Conservation (phyloP, 2,888 invertebrate species). For the Chloromyia formosa region DNA sequence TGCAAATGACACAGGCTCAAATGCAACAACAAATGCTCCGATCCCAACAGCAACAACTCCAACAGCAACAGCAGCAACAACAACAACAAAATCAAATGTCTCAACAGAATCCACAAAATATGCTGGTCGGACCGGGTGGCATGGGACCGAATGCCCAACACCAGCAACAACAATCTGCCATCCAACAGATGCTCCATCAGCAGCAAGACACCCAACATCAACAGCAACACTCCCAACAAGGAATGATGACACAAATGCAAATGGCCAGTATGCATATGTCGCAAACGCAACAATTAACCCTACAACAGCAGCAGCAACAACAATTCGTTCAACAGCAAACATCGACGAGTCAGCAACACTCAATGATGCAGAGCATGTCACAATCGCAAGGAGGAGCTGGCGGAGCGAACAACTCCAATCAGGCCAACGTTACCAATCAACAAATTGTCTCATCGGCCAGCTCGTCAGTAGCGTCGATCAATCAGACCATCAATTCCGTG, state of each 20-base stretch:
- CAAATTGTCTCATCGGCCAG: conserved; percentile 56
- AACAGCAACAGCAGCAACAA: conserved; percentile 62
- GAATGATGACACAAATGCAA: conserved; percentile 64
- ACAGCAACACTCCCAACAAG: conserved; percentile 55
- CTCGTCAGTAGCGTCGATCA: conserved; percentile 53
- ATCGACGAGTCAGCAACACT: conserved; percentile 58
- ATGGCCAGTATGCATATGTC: conserved; percentile 76
- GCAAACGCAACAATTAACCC: conserved; percentile 73
- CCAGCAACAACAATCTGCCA: conserved; percentile 56
- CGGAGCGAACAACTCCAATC: conserved; percentile 21
- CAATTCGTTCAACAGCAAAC: conserved; percentile 61
- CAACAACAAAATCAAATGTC: conserved; percentile 56
- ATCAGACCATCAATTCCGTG: conserved; percentile 63
- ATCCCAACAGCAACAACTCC: conserved; percentile 65
- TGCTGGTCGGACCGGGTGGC: conserved; percentile 58
- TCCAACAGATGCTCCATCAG: conserved; percentile 62
- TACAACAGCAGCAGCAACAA: conserved; percentile 63
- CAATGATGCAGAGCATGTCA: conserved; percentile 57
- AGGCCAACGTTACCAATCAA: conserved; percentile 44
- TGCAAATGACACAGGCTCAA: conserved; percentile 64
- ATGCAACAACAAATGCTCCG: conserved; percentile 66
- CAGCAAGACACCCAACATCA: conserved; percentile 54
- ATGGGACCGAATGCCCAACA: conserved; percentile 48
- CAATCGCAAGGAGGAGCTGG: conserved; percentile 51
- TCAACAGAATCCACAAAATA: conserved; percentile 53